These are phyloP conservation scores for Phrynosoma blainvillii DNA, from an alignment of 2,113 vertebrate species.

Conservation along the genomic window DNA sequence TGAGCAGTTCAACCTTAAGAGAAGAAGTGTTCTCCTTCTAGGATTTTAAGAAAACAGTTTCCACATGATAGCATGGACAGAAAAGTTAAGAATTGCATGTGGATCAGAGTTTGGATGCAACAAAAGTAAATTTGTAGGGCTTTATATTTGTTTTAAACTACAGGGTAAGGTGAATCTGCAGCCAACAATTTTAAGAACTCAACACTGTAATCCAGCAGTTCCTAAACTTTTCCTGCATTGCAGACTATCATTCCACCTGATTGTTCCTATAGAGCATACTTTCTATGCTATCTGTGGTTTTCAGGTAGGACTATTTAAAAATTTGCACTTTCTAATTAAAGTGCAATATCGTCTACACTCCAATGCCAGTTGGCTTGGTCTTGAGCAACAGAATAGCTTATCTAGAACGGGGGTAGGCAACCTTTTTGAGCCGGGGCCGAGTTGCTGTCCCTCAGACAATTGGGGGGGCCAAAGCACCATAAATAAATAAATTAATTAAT, in stretches of 20 bases:
- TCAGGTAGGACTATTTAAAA: not conserved
- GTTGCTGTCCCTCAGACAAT: too few species aligned
- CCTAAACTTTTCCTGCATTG: not conserved
- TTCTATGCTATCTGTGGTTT: not conserved
- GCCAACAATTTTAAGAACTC: not conserved
- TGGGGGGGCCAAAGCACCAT: too few species aligned
- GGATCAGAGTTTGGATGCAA: not conserved
- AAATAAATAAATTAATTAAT: too few species aligned
- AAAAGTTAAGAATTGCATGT: not conserved
- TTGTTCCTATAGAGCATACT: not conserved
- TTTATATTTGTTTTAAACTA: not conserved
- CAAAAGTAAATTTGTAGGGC: too few species aligned
- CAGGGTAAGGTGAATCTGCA: not conserved
- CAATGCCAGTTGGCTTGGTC: not conserved
- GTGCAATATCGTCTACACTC: not conserved
- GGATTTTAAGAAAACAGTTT: not conserved
- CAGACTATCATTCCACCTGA: not conserved
- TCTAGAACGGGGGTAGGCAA: not conserved
- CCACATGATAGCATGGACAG: not conserved
- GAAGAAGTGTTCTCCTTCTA: not conserved
- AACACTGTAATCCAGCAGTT: not conserved
- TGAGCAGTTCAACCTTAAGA: not conserved
- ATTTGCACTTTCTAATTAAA: not conserved
- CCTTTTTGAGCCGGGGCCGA: too few species aligned
- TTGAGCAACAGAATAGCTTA: not conserved